Evolutionary conservation across 2,113 vertebrate species (phyloP), one percentile per base, ranked within the genome.

Genomic region (Riparia riparia): DNA sequence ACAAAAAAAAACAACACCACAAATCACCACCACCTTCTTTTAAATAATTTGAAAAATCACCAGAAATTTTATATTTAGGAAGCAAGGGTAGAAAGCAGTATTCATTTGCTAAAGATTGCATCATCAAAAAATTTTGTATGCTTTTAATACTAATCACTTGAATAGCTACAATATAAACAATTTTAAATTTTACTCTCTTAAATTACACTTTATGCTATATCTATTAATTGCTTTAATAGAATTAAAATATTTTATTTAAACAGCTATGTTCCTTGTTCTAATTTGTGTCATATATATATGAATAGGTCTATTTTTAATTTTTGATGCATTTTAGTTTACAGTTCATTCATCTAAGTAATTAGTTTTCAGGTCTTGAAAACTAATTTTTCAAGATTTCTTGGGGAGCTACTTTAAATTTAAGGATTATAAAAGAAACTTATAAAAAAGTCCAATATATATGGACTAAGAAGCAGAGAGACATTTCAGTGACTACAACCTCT

Each of bases 381-480:
- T 37, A 37, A 37, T 37, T 37, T 37, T 37, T 37, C 37, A 37
- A 37, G 37, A 37, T 37, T 37, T 37, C 37, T 37, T 45, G 37
- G 45, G 24, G 39, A 87, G 6, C 7, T 68, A 74, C 31, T 94
- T 82, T 53, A 93, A 86, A 51, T 66, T n/a, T 82, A 31, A 70
- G 7, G 15, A 89, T 26, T n/a, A 77, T 50, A 56, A 50, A 47
- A 32, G 5, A 5, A 49, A 63, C 77, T 82, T 73, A 68, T 39
- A 68, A 66, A 51, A 51, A 50, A 57, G 4, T 42, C 21, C 58
- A 44, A 25, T 44, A 45, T n/a, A 79, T 76, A 11, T 56, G 54
- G 87, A 85, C 31, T 87, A 56, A 85, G 95, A 96, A 96, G 18
- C 22, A 73, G 74, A 89, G 86, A 92, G 56, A 51, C 28, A 53